These are phyloP conservation scores for Oxystoma pomonae DNA, from an alignment of 2,888 invertebrate genomes.

Conservation along the genomic window DNA sequence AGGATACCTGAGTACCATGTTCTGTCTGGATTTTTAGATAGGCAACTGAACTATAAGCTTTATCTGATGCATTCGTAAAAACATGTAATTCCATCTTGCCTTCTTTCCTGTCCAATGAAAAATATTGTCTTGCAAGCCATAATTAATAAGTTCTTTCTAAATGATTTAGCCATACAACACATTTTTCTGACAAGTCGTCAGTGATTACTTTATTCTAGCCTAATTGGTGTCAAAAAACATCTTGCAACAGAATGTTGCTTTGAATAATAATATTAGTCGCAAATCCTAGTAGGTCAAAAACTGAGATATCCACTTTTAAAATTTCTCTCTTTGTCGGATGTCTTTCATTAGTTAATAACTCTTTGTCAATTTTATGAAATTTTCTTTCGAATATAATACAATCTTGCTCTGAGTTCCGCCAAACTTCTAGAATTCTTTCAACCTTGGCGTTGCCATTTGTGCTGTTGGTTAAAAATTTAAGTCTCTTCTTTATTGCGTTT, in stretches of 20 bases:
- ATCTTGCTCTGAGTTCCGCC: not conserved
- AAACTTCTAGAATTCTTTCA: not conserved
- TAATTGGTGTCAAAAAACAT: not conserved
- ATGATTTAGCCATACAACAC: not conserved
- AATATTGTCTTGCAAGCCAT: too few relatives aligned
- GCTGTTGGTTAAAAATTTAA: too few relatives aligned
- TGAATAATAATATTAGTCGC: not conserved
- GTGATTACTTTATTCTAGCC: not conserved
- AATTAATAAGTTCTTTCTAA: too few relatives aligned
- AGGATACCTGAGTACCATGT: not conserved
- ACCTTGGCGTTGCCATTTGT: too few relatives aligned
- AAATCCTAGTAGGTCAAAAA: not conserved
- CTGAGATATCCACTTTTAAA: not conserved
- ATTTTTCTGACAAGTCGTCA: not conserved
- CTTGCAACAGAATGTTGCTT: not conserved
- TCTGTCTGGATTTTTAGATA: not conserved
- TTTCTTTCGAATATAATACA: not conserved
- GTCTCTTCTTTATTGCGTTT: too few relatives aligned
- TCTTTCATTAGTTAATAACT: not conserved
- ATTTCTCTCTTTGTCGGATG: not conserved
- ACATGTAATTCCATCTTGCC: too few relatives aligned
- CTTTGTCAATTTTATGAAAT: not conserved
- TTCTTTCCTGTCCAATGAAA: too few relatives aligned
- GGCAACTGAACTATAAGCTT: constrained; percentile 1
- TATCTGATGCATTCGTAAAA: constrained; percentile 2